A percentile compares a stretch with the other conserved stretches of the same genome.
Evolutionary conservation across 1,140 invertebrate species (phyloP).

Genomic region (Pantala flavescens): DNA sequence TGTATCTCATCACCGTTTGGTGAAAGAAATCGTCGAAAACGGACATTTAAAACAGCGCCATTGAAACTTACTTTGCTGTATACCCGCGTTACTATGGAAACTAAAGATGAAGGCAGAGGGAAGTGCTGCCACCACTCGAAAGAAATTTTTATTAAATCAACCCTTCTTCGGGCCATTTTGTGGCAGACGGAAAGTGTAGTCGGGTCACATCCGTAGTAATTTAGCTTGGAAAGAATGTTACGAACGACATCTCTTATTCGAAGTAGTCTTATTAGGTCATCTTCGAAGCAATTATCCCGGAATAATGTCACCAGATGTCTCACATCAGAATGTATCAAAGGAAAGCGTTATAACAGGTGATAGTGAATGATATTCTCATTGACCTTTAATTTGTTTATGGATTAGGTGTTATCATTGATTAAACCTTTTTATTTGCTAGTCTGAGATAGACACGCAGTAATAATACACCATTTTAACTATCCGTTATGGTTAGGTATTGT

Average conservation of each 20-base stretch:
- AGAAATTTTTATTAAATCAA: not conserved
- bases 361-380: not conserved
- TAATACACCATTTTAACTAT: not conserved
- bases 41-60: too few species aligned
- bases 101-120: too few species aligned
- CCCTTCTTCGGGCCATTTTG: not conserved
- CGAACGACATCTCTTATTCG: not conserved
- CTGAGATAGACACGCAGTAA: not conserved
- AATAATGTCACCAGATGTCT: not conserved
- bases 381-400: not conserved
- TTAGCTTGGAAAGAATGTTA: not conserved
- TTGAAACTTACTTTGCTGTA: too few species aligned
- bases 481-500: not conserved
- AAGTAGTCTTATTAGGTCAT: not conserved
- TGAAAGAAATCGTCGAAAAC: too few species aligned
- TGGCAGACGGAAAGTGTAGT: not conserved
- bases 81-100: too few species aligned
- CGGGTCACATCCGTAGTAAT: not conserved
- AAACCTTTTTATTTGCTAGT: not conserved
- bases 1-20: too few species aligned
- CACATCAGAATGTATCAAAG: not conserved
- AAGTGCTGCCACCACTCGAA: not conserved
- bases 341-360: slow-evolving; percentile 1
- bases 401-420: not conserved
- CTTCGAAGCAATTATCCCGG: not conserved